Percentiles rank a stretch among this genome's conserved stretches.
Evolutionary conservation across 2,888 invertebrate genomes (phyloP).

Genomic region (Cyaniris semiargus): DNA sequence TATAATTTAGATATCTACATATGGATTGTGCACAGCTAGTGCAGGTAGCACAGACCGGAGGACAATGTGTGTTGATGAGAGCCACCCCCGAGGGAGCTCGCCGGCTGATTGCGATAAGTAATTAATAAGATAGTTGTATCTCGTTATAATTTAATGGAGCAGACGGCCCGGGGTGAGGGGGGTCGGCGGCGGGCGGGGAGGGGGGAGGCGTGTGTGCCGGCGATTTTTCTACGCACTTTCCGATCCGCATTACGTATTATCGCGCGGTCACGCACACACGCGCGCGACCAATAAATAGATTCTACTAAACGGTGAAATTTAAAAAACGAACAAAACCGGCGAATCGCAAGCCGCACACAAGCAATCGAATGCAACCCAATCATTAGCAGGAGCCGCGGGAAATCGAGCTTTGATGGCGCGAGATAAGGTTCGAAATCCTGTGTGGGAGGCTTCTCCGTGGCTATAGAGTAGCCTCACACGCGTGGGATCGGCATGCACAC

Average conservation of each 20-base stretch:
- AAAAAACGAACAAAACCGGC: conserved; percentile 79
- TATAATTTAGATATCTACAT: too few species aligned
- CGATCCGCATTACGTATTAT: conserved; percentile 47
- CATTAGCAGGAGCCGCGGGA: conserved; percentile 56
- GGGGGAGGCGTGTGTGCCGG: conserved; percentile 44
- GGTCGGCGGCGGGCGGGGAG: conserved; percentile 44
- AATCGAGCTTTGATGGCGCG: conserved; percentile 43
- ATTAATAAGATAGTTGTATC: conserved; percentile 30
- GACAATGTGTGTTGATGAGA: not conserved
- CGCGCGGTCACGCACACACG: conserved; percentile 65
- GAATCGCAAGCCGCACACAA: conserved; percentile 70
- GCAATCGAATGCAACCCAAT: conserved; percentile 69
- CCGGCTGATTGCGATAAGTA: conserved; percentile 27
- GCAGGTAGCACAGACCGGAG: not conserved
- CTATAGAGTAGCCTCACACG: conserved; percentile 71
- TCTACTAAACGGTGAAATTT: conserved; percentile 81
- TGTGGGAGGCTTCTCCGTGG: conserved; percentile 50
- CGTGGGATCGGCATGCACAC: conserved; percentile 69
- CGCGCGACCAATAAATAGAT: conserved; percentile 77
- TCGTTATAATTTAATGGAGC: conserved; percentile 34
- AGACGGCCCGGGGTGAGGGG: conserved; percentile 41
- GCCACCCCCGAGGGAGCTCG: not conserved
- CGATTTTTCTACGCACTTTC: conserved; percentile 79
- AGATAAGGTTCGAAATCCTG: conserved; percentile 50
- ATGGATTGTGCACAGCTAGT: not conserved